Conservation (phyloP, 2,888 invertebrate species). For the Pomacea canaliculata region DNA sequence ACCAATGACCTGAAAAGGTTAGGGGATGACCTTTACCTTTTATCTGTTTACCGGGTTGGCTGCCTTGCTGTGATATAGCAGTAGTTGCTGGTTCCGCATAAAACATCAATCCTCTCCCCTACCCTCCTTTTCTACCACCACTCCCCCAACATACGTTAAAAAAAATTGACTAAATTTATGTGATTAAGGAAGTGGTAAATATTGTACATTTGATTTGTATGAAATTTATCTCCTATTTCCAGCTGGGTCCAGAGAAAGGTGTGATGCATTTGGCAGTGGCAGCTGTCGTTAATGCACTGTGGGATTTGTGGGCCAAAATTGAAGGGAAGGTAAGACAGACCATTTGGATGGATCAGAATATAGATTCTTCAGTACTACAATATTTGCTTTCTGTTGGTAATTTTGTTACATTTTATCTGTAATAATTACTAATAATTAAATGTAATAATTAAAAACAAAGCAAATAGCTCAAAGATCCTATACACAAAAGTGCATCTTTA, state of each 20-base stretch:
- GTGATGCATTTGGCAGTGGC: slow-evolving; percentile 89
- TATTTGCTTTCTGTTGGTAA: background rate
- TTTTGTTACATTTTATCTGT: background rate
- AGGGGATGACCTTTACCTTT: too few species aligned
- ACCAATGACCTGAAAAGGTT: too few species aligned
- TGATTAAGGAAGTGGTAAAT: too few species aligned
- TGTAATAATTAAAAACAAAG: background rate
- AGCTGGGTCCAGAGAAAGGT: slow-evolving; percentile 92
- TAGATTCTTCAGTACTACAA: background rate
- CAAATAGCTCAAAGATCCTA: background rate
- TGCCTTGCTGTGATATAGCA: too few species aligned
- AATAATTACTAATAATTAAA: too few species aligned
- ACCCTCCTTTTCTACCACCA: too few species aligned
- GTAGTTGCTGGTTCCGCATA: too few species aligned
- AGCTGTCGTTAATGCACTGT: slow-evolving; percentile 89
- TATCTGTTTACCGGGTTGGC: too few species aligned
- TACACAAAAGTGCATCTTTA: background rate
- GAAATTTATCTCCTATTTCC: background rate
- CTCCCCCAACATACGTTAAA: too few species aligned
- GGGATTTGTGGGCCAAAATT: slow-evolving; percentile 91
- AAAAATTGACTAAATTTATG: too few species aligned
- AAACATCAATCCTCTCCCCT: too few species aligned
- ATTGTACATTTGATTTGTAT: too few species aligned
- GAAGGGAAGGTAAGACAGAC: slow-evolving; percentile 76
- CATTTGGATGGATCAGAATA: background rate